These are phyloP conservation scores for Trachemys scripta DNA, from an alignment of 2,113 vertebrate species.

Conservation along the genomic window DNA sequence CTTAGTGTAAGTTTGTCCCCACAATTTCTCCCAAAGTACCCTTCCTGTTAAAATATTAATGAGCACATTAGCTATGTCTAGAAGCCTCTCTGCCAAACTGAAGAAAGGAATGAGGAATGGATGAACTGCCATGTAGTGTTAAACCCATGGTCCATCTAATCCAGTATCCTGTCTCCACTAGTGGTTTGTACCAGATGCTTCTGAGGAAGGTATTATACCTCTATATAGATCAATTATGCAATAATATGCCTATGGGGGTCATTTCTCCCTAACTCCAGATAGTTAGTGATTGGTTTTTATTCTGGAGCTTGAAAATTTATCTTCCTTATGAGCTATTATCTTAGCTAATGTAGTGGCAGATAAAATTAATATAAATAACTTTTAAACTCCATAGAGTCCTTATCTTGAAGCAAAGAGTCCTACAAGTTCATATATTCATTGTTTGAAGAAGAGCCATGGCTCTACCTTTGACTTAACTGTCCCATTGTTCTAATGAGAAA, in stretches of 20 bases:
- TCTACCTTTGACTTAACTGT: background rate
- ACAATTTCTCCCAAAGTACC: background rate
- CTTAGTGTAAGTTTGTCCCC: background rate
- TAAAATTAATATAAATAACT: background rate
- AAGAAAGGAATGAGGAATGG: background rate
- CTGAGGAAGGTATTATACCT: background rate
- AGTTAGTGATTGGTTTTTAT: background rate
- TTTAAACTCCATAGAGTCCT: slow-evolving; percentile 20
- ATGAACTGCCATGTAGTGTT: background rate
- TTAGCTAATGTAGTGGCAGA: background rate
- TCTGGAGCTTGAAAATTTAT: background rate
- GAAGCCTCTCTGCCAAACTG: background rate
- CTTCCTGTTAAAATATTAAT: background rate
- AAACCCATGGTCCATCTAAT: background rate
- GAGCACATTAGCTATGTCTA: background rate
- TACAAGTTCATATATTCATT: background rate
- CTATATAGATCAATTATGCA: background rate
- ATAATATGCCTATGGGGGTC: background rate
- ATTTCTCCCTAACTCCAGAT: background rate
- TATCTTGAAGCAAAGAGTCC: background rate
- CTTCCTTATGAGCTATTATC: background rate
- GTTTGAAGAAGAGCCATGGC: background rate
- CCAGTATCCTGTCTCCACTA: background rate
- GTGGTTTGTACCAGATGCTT: accelerated
- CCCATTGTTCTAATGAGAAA: background rate